Conservation (phyloP, 1,140 invertebrate species). For the Grapholita molesta region DNA sequence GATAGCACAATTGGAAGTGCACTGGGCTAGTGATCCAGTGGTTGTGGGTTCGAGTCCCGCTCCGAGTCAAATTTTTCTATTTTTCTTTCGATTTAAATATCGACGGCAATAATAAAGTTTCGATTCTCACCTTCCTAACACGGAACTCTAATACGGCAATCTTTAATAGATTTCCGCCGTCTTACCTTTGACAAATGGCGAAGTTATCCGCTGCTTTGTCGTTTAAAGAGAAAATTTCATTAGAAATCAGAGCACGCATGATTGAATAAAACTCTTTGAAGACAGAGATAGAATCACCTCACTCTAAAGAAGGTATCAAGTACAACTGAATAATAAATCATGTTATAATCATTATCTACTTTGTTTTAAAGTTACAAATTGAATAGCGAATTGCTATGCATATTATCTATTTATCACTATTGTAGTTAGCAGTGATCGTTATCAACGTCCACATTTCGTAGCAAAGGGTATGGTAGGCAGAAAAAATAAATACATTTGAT, state of each 20-base stretch:
- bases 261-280: neutral
- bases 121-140: neutral
- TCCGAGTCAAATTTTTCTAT: no score
- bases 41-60: no score
- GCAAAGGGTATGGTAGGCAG: no score
- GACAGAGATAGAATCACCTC: neutral
- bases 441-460: no score
- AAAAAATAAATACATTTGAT: no score
- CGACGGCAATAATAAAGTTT: neutral
- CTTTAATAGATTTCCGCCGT: neutral
- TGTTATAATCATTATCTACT: neutral
- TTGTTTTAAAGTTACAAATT: neutral
- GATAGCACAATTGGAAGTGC: no score
- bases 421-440: no score
- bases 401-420: neutral
- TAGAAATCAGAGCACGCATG: neutral
- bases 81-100: no score
- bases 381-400: neutral
- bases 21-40: no score
- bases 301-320: neutral
- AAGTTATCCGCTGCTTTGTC: neutral
- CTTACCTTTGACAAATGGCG: neutral
- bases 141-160: neutral
- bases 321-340: neutral
- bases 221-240: neutral